A percentile compares a stretch with the other conserved stretches of the same genome.
Conservation (phyloP, 2,113 vertebrate species). For the Ovibos moschatus region DNA sequence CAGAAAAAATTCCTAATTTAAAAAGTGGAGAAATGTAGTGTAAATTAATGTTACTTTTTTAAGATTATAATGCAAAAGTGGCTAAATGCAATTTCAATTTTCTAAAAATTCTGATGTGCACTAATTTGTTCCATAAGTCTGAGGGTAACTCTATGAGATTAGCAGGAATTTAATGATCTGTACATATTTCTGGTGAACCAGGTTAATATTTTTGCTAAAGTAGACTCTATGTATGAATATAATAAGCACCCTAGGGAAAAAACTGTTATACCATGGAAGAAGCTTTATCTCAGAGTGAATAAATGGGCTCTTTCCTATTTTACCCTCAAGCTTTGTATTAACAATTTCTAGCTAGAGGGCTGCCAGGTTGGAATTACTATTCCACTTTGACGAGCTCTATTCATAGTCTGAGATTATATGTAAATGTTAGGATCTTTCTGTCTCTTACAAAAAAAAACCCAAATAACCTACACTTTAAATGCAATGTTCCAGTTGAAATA, state of each 20-base stretch:
- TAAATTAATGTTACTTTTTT: conserved; percentile 28
- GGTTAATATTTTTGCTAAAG: conserved; percentile 63
- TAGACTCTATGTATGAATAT: neutral
- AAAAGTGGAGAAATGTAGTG: conserved; percentile 1
- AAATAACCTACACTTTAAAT: conserved; percentile 14
- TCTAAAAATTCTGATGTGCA: neutral
- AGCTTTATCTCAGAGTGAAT: conserved; percentile 68
- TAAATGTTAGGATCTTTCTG: conserved; percentile 35
- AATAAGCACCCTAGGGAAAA: conserved; percentile 44
- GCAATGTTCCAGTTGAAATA: conserved; percentile 19
- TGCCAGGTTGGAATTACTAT: conserved; percentile 56
- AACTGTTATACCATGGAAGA: conserved; percentile 30
- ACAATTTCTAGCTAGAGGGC: conserved; percentile 70
- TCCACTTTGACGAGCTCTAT: conserved; percentile 57
- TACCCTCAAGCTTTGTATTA: conserved; percentile 78
- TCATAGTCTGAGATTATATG: conserved; percentile 42
- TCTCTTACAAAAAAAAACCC: conserved; percentile 16
- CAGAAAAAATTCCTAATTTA: neutral
- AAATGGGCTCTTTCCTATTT: conserved; percentile 64
- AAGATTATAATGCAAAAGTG: conserved; percentile 17
- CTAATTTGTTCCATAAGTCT: conserved; percentile 50
- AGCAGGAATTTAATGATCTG: conserved; percentile 64
- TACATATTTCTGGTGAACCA: conserved; percentile 37
- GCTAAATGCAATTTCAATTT: neutral
- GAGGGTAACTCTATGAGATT: neutral